A percentile compares a stretch with the other conserved stretches of the same genome.
phyloP scores from a whole-genome alignment of 1,140 invertebrate genomes.

The Calliphora vicina region DNA sequence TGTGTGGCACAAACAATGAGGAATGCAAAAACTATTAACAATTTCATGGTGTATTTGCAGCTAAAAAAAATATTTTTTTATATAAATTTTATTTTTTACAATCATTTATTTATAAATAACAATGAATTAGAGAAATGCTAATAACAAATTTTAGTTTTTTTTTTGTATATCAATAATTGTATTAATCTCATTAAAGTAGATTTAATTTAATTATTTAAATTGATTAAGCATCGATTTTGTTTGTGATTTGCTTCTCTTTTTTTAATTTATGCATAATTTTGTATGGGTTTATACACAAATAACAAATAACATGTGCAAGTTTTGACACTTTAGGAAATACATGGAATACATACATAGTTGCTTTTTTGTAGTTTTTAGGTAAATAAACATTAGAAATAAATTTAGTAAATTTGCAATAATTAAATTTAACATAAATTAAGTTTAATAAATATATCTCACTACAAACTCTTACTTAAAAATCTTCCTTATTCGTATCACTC shows the following conservation, averaged over 20 bases:
- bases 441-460: too few species aligned
- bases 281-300: not conserved
- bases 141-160: too few species aligned
- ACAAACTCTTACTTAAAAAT: too few species aligned
- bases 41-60: conserved; percentile 14
- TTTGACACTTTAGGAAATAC: not conserved
- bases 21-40: not conserved
- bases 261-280: not conserved
- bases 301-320: not conserved
- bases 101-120: too few species aligned
- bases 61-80: not conserved
- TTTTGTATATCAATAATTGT: not conserved
- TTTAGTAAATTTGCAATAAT: too few species aligned
- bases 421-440: too few species aligned
- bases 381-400: too few species aligned
- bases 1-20: not conserved
- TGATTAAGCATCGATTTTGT: not conserved
- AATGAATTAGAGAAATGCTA: too few species aligned
- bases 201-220: not conserved
- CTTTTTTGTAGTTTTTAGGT: too few species aligned
- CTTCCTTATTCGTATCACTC: too few species aligned
- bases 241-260: not conserved
- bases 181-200: not conserved
- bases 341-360: too few species aligned
- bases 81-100: too few species aligned